phyloP scores from a whole-genome alignment of 2,888 invertebrate species.

The Amblyjoppa proteus region DNA sequence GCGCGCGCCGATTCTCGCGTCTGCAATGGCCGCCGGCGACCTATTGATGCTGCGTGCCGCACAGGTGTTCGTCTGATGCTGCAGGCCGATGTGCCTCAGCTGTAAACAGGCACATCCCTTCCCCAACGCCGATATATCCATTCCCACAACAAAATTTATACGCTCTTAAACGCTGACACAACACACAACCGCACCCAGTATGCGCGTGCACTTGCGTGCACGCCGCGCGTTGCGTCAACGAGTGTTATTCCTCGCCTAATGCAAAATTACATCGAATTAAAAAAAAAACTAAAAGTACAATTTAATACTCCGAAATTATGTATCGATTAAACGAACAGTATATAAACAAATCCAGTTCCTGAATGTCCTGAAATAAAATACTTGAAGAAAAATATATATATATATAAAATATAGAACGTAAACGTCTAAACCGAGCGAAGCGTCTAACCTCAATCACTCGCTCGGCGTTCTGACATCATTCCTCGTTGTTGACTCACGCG shows the following conservation, averaged over 20 bases:
- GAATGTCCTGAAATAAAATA: not conserved
- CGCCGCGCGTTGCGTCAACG: slow-evolving; percentile 42
- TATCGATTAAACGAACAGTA: not conserved
- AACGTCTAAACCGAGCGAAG: not conserved
- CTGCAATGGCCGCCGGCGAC: slow-evolving; percentile 14
- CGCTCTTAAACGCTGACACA: slow-evolving; percentile 53
- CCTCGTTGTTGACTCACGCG: slow-evolving; percentile 54
- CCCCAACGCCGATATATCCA: not conserved
- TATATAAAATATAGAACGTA: not conserved
- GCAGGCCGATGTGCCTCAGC: slow-evolving; percentile 1
- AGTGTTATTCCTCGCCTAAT: slow-evolving; percentile 4
- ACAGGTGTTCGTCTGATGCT: not conserved
- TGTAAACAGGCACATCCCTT: not conserved
- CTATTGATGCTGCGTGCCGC: slow-evolving; percentile 1
- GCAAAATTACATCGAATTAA: slow-evolving; percentile 13
- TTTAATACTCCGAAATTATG: slow-evolving; percentile 18
- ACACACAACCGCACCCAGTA: slow-evolving; percentile 63
- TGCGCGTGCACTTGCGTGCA: slow-evolving; percentile 35
- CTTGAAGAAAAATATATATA: slow-evolving; percentile 11
- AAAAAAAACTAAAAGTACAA: slow-evolving; percentile 6
- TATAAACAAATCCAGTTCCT: not conserved
- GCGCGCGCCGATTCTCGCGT: not conserved
- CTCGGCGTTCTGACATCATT: slow-evolving; percentile 37
- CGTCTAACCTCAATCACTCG: slow-evolving; percentile 45
- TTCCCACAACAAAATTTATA: slow-evolving; percentile 38